These are phyloP conservation scores for Leptura quadrifasciata DNA, from an alignment of 2,888 invertebrate species.

Conservation along the genomic window DNA sequence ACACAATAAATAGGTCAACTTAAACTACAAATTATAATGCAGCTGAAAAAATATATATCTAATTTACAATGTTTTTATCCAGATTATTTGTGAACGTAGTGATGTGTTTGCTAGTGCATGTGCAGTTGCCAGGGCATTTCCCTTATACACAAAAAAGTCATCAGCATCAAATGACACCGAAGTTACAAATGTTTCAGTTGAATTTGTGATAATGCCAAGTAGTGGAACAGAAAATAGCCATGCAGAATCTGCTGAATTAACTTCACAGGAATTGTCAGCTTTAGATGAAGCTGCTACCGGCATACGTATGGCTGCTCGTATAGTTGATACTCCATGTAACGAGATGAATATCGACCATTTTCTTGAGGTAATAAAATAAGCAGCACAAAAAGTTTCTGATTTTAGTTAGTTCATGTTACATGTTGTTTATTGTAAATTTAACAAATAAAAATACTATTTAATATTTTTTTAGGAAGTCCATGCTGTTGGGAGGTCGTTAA, in stretches of 20 bases:
- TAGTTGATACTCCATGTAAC: slow-evolving; percentile 91
- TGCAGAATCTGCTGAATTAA: slow-evolving; percentile 65
- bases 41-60: too few relatives aligned
- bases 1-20: too few relatives aligned
- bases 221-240: slow-evolving; percentile 42
- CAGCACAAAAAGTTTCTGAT: not conserved
- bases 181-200: slow-evolving; percentile 76
- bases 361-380: slow-evolving; percentile 78
- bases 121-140: slow-evolving; percentile 88
- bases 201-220: slow-evolving; percentile 74
- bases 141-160: slow-evolving; percentile 81
- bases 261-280: slow-evolving; percentile 75
- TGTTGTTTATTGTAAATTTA: too few relatives aligned
- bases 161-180: slow-evolving; percentile 60
- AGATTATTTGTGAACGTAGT: slow-evolving; percentile 86
- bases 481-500: slow-evolving; percentile 79
- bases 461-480: slow-evolving; percentile 78
- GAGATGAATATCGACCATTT: slow-evolving; percentile 89
- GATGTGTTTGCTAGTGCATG: slow-evolving; percentile 88
- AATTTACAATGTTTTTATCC: slow-evolving; percentile 51
- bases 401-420: too few relatives aligned
- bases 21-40: too few relatives aligned
- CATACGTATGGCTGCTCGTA: slow-evolving; percentile 84
- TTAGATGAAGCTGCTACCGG: slow-evolving; percentile 79
- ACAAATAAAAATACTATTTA: too few relatives aligned